phyloP scores from a whole-genome alignment of 2,797 vertebrate species.

The Streptopelia turtur region DNA sequence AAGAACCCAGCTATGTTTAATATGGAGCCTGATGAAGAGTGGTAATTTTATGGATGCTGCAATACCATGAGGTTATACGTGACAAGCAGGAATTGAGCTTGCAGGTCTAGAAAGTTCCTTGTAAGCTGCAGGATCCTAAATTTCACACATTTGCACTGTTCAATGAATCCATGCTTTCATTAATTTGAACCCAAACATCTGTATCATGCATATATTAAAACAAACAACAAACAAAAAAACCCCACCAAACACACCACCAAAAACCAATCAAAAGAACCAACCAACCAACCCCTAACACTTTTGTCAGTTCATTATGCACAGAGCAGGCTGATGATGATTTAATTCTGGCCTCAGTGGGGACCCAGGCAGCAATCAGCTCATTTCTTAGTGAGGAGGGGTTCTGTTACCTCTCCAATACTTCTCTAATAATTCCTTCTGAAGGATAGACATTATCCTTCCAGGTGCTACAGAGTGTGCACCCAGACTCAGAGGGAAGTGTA shows the following conservation, averaged over 20 bases:
- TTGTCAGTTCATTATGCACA: not conserved
- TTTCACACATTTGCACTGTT: not conserved
- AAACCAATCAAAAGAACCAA: too few relatives aligned
- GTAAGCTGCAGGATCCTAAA: not conserved
- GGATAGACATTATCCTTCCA: not conserved
- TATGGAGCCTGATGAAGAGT: not conserved
- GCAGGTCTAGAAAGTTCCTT: not conserved
- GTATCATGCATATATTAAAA: not conserved
- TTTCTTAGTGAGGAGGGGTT: not conserved
- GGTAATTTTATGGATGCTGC: not conserved
- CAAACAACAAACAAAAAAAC: too few relatives aligned
- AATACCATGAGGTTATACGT: rapidly evolving
- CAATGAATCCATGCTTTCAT: not conserved
- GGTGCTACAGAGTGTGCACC: not conserved
- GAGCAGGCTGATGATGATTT: not conserved
- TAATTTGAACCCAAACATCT: not conserved
- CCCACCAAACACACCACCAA: too few relatives aligned
- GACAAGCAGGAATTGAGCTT: not conserved
- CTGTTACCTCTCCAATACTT: not conserved
- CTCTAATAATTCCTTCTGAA: not conserved
- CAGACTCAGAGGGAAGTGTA: not conserved
- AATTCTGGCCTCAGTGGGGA: not conserved
- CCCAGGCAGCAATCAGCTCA: not conserved
- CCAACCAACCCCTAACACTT: not conserved
- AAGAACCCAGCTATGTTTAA: not conserved